These are phyloP conservation scores for Phaethornis superciliosus DNA, from an alignment of 2,113 vertebrate species.

Conservation along the genomic window DNA sequence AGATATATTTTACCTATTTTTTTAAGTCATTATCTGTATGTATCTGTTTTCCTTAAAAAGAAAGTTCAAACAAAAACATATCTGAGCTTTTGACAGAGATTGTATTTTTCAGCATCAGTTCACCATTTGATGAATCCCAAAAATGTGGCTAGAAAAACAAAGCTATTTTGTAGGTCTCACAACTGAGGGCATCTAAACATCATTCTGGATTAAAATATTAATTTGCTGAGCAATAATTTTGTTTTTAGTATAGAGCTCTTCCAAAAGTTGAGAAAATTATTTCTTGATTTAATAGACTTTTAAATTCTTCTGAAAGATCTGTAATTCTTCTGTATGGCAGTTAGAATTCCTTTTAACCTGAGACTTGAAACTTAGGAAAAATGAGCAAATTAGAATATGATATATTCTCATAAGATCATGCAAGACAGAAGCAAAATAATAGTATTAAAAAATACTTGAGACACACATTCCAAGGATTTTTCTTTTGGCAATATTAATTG, in stretches of 20 bases:
- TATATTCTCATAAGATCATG: neutral
- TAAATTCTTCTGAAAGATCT: neutral
- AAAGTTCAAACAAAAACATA: neutral
- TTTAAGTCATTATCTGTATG: neutral
- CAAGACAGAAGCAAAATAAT: neutral
- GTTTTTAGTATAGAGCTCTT: neutral
- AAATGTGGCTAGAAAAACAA: neutral
- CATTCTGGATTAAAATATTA: neutral
- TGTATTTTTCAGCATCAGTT: neutral
- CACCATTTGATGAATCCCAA: neutral
- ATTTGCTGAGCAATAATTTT: neutral
- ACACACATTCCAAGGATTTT: neutral
- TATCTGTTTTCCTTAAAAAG: neutral
- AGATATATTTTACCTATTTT: neutral
- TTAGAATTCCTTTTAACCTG: neutral
- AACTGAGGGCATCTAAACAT: neutral
- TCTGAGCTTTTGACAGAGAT: neutral
- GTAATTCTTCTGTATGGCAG: neutral
- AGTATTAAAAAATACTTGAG: neutral
- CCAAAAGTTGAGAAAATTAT: neutral
- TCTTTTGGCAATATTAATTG: neutral
- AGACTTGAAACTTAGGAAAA: neutral
- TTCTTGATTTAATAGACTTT: neutral
- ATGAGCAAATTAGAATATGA: neutral
- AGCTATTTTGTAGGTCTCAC: neutral